Conservation (phyloP, 2,888 invertebrate species). For the Endomychus coccineus region DNA sequence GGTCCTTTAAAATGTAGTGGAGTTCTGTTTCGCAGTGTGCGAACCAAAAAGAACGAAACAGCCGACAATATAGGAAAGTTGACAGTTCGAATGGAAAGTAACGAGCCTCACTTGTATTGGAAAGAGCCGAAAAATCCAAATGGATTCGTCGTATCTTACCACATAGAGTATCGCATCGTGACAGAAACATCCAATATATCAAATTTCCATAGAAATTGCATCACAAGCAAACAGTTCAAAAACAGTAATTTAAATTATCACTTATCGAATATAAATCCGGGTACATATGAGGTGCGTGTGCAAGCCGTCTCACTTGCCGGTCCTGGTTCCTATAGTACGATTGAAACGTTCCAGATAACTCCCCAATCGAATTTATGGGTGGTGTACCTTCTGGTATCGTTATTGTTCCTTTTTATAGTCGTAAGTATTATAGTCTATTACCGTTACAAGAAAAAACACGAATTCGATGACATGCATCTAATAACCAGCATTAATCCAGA, state of each 20-base stretch:
- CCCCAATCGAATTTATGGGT: constrained; percentile 13
- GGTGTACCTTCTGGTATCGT: constrained; percentile 16
- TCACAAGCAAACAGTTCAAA: constrained; percentile 6
- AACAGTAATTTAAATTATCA: constrained; percentile 3
- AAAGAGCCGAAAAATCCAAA: constrained; percentile 56
- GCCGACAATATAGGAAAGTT: constrained; percentile 42
- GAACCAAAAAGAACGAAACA: constrained; percentile 42
- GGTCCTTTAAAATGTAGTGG: constrained; percentile 47
- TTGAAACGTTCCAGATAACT: constrained; percentile 24
- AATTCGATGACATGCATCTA: constrained; percentile 39
- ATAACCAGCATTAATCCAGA: constrained; percentile 59
- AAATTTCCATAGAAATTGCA: constrained; percentile 4
- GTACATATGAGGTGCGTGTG: constrained; percentile 52
- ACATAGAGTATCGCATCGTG: constrained; percentile 47
- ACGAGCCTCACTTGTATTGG: constrained; percentile 46
- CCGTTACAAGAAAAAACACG: constrained; percentile 34
- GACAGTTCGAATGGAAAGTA: constrained; percentile 19
- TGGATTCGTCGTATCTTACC: constrained; percentile 56
- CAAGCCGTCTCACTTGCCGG: constrained; percentile 56
- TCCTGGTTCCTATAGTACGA: constrained; percentile 39
- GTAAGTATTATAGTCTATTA: constrained; percentile 26
- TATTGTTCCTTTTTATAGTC: constrained; percentile 25
- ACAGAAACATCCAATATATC: constrained; percentile 24
- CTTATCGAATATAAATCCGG: constrained; percentile 44
- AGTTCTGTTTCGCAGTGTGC: constrained; percentile 41